These are phyloP conservation scores for Elgonia sp. DNA, from an alignment of 2,888 invertebrate genomes.

Conservation along the genomic window DNA sequence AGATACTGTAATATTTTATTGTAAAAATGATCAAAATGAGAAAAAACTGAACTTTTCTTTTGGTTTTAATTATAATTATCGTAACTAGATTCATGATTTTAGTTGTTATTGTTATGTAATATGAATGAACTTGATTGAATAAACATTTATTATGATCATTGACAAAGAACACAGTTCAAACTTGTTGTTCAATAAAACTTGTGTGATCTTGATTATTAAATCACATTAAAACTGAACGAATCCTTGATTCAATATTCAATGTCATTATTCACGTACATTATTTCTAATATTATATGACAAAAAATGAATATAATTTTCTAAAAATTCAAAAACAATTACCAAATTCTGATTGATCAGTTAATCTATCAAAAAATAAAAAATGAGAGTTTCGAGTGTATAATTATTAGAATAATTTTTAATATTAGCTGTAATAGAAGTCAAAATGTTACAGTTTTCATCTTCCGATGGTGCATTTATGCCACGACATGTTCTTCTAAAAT, in stretches of 20 bases:
- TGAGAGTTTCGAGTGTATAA: no score
- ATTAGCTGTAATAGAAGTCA: no score
- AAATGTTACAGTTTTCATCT: constrained; percentile 85
- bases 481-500: constrained; percentile 94
- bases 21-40: no score
- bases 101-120: not conserved
- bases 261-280: not conserved
- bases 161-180: constrained; percentile 34
- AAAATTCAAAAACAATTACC: no score
- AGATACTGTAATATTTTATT: no score
- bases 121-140: constrained; percentile 12
- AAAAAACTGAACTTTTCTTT: no score
- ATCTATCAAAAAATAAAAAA: no score
- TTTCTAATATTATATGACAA: not conserved
- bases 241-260: constrained; percentile 27
- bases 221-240: constrained; percentile 20
- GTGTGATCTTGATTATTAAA: constrained; percentile 16
- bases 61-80: no score
- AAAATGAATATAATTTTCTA: not conserved
- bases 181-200: constrained; percentile 27
- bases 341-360: no score
- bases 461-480: constrained; percentile 95
- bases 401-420: no score
- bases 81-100: no score
- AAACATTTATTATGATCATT: not conserved